Conservation (phyloP, 2,113 vertebrate species). For the Bungarus multicinctus region DNA sequence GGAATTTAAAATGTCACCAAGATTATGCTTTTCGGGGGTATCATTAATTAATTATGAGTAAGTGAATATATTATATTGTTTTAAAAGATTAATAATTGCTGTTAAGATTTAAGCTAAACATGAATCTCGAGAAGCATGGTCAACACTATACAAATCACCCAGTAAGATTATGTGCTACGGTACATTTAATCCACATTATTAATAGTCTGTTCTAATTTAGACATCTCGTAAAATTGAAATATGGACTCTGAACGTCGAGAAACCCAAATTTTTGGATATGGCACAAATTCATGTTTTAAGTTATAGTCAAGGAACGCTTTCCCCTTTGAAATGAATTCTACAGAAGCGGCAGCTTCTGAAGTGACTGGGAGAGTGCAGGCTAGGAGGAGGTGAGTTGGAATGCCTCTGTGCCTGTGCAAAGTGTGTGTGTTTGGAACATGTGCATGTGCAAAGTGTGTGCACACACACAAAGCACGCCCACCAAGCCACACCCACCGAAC, state of each 20-base stretch:
- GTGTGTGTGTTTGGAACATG: rapidly evolving
- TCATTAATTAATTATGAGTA: background rate
- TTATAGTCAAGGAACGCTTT: background rate
- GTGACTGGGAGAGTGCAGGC: too few relatives aligned
- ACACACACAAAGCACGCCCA: too few relatives aligned
- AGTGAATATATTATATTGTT: background rate
- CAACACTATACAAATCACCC: background rate
- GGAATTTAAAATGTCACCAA: background rate
- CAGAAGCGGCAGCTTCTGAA: background rate
- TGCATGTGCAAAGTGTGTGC: too few relatives aligned
- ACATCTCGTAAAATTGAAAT: background rate
- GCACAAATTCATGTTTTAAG: background rate
- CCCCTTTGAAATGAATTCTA: background rate
- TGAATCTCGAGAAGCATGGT: background rate
- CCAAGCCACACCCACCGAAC: too few relatives aligned
- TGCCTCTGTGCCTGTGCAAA: too few relatives aligned
- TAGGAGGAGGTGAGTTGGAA: too few relatives aligned
- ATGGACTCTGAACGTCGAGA: background rate
- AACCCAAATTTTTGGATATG: background rate
- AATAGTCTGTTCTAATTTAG: background rate
- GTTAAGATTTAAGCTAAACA: background rate
- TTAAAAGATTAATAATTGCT: background rate
- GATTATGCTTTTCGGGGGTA: background rate
- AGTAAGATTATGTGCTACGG: background rate
- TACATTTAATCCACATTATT: background rate